Evolutionary conservation across 2,888 invertebrate genomes (phyloP).

Genomic region (Bursaphelenchus okinawaensis): DNA sequence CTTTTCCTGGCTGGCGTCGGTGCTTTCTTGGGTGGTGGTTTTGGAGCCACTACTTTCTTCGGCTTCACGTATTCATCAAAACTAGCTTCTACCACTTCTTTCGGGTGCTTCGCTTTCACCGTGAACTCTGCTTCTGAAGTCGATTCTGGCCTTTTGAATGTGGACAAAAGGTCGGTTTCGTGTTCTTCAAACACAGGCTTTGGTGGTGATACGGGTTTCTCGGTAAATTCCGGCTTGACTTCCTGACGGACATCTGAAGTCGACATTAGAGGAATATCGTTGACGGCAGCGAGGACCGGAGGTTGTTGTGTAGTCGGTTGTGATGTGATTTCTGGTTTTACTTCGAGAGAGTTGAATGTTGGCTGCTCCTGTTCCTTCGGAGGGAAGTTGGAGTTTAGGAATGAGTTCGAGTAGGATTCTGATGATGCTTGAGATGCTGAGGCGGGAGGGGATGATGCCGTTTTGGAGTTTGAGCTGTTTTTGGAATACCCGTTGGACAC

Average conservation of each 20-base stretch:
- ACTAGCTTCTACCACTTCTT: constrained; percentile 5
- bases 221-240: constrained; percentile 11
- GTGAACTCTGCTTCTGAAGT: background rate
- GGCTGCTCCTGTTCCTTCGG: background rate
- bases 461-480: constrained; percentile 4
- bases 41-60: background rate
- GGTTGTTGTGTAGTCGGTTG: background rate
- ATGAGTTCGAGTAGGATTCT: background rate
- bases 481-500: constrained; percentile 6
- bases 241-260: background rate
- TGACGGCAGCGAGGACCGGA: constrained; percentile 1
- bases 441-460: constrained; percentile 13
- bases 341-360: background rate
- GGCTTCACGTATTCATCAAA: constrained; percentile 14
- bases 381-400: background rate
- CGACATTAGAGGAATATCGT: background rate
- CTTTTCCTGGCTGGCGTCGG: constrained; percentile 17
- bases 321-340: background rate
- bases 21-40: background rate
- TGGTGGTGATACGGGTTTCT: background rate
- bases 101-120: background rate
- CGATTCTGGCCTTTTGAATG: background rate
- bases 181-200: background rate
- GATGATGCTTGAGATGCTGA: background rate
- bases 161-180: background rate